Evolutionary conservation across 2,113 vertebrate species (phyloP), one percentile per base, ranked within the genome.

Genomic region (Uria aalge): DNA sequence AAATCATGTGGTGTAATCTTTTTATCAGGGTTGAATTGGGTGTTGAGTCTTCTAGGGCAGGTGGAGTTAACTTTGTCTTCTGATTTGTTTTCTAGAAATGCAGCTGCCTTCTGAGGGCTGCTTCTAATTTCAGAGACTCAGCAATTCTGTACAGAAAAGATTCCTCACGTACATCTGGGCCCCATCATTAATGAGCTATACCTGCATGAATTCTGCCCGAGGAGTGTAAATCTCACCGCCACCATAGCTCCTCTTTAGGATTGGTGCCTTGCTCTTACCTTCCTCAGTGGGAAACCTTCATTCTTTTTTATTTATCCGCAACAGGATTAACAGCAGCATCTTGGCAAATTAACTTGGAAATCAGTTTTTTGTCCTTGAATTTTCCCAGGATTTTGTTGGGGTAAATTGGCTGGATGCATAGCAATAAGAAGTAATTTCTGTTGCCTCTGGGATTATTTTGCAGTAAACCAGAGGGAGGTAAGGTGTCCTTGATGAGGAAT

Each of bases 361-460:
- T 63, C 20, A 32, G 27, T 45, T 88, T 48, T 52, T 83, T 0
- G 0, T 9, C 40, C 57, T 50, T 67, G 0, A 2, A 18, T 19
- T 76, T 87, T 91, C 47, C 87, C 47, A 52, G 64, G 30, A 18
- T 63, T 41, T 59, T 86, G 80, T 77, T 90, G 43, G 36, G 68
- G 36, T 81, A 38, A 50, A 52, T 40, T 66, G 60, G 19, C 26
- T 74, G 43, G 40, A 52, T 71, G 21, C 36, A 27, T 21, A 45
- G 64, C 59, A 50, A 6, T 26, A 77, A 80, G 34, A 34, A 80
- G 26, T 13, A 12, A 59, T 55, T 86, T 88, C 40, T 89, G 6
- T 73, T 73, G 48, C 53, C 60, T 72, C 40, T 48, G 14, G 53
- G 57, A 21, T 85, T 90, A 43, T 68, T 78, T 52, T 78, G 30